These are phyloP conservation scores for Latrodectus elegans DNA, from an alignment of 2,888 invertebrate species.

Conservation along the genomic window DNA sequence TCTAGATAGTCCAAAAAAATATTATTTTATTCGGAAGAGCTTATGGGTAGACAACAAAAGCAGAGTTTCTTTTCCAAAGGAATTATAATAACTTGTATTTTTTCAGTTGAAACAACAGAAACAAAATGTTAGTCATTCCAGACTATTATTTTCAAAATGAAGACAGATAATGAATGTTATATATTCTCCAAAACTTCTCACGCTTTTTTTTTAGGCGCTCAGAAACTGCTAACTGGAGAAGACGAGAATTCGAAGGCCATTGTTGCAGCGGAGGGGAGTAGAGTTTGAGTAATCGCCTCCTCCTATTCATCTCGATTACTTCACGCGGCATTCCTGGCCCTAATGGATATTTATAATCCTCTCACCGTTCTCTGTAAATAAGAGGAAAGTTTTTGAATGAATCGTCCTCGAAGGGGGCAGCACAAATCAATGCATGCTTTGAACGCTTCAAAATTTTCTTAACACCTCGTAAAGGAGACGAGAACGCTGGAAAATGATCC, in stretches of 20 bases:
- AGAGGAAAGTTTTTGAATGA: conserved; percentile 42
- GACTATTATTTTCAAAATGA: not conserved
- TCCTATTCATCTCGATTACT: conserved; percentile 58
- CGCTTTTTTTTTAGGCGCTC: conserved; percentile 24
- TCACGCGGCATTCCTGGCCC: not conserved
- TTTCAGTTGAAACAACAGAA: too few species aligned
- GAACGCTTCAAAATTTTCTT: conserved; percentile 13
- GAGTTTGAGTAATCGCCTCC: conserved; percentile 49
- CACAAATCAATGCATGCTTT: conserved; percentile 28
- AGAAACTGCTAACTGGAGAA: not conserved
- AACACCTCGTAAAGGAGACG: not conserved
- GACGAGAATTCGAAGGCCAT: conserved; percentile 18
- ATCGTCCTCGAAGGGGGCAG: conserved; percentile 29
- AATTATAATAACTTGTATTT: too few species aligned
- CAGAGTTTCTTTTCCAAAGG: too few species aligned
- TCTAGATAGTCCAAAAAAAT: too few species aligned
- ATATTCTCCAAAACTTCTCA: conserved; percentile 29
- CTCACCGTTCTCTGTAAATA: conserved; percentile 16
- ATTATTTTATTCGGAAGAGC: too few species aligned
- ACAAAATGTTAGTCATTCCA: too few species aligned
- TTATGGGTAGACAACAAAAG: too few species aligned
- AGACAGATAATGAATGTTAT: conserved; percentile 33
- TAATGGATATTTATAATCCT: conserved; percentile 63
- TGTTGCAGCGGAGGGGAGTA: conserved; percentile 16
- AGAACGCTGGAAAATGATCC: not conserved